Percentiles rank a stretch among this genome's conserved stretches.
These are phyloP conservation scores for Pithecia hirsuta DNA, from an alignment of 2,797 vertebrate genomes.

Conservation along the genomic window DNA sequence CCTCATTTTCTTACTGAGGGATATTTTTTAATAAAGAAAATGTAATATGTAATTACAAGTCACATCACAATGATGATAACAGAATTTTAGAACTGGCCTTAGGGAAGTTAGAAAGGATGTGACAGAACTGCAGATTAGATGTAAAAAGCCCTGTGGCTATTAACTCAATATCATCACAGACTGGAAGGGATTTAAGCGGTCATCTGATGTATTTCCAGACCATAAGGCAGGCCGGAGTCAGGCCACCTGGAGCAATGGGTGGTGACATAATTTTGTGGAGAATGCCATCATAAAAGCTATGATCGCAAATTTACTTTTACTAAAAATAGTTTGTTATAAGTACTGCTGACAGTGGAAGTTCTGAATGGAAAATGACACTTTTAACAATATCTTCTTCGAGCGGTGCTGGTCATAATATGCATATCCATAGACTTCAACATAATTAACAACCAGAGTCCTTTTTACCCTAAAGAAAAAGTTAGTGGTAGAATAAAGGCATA, in stretches of 20 bases:
- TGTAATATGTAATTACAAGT: constrained; percentile 22
- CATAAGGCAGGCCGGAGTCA: neutral
- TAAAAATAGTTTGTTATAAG: neutral
- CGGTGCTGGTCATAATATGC: neutral
- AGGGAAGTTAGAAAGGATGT: neutral
- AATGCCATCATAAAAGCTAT: neutral
- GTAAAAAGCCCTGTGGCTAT: neutral
- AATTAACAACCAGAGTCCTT: constrained; percentile 58
- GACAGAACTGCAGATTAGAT: neutral
- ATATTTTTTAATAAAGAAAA: constrained; percentile 48
- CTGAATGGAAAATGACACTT: neutral
- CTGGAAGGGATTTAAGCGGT: neutral
- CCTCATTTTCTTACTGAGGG: neutral
- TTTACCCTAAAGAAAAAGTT: constrained; percentile 45
- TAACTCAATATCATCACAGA: neutral
- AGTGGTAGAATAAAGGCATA: constrained; percentile 1
- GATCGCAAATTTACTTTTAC: neutral
- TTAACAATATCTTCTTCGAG: neutral
- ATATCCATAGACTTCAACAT: neutral
- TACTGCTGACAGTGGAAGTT: neutral
- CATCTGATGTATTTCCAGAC: neutral
- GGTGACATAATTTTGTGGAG: neutral
- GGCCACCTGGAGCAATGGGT: neutral
- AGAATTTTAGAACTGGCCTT: constrained; percentile 13
- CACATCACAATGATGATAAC: neutral